A percentile compares a stretch with the other conserved stretches of the same genome.
These are phyloP conservation scores for Tenualosa thibaudeaui DNA, from an alignment of 2,797 vertebrate genomes.

Conservation along the genomic window DNA sequence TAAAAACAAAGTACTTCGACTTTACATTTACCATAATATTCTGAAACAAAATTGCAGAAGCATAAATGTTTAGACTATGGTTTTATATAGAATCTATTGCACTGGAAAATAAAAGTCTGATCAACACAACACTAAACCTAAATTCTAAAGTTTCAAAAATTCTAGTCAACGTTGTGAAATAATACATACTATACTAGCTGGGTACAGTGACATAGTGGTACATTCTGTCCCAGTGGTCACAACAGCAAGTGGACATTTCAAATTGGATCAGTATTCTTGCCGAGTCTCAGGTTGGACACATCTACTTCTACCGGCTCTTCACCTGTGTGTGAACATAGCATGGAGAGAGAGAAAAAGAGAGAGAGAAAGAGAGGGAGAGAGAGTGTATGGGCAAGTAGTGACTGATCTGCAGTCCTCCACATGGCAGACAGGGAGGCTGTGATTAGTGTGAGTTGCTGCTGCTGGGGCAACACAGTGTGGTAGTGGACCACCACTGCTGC, in stretches of 20 bases:
- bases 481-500: neutral
- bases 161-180: neutral
- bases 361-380: neutral
- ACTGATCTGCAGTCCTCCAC: neutral
- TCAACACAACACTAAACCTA: no score
- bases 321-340: neutral
- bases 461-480: neutral
- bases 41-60: neutral
- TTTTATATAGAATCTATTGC: neutral
- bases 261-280: neutral
- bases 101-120: no score
- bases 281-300: neutral
- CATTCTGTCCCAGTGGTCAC: neutral
- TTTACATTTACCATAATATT: neutral
- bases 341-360: neutral
- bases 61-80: neutral
- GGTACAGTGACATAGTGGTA: neutral
- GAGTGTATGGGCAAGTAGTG: slow-evolving; percentile 3
- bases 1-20: neutral
- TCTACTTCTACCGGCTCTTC: neutral
- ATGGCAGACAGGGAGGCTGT: slow-evolving; percentile 12
- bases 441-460: neutral
- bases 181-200: neutral
- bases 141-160: no score
- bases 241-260: slow-evolving; percentile 7